Evolutionary conservation across 2,797 vertebrate species (phyloP).

Genomic region (Rhinophrynus dorsalis): DNA sequence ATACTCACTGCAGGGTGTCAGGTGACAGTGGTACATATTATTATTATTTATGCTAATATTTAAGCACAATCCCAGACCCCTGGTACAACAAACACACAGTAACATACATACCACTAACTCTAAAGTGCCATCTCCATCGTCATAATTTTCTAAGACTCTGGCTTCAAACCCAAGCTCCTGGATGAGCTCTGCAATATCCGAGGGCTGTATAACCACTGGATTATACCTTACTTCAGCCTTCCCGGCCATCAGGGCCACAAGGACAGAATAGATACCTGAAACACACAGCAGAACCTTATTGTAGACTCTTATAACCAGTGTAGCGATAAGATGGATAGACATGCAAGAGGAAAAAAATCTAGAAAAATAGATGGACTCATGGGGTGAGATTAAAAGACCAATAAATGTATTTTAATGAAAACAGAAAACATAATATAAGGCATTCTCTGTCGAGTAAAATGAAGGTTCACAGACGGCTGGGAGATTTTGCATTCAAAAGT

Average conservation of each 20-base stretch:
- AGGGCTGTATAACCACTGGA: conserved; percentile 78
- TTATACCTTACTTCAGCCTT: conserved; percentile 96
- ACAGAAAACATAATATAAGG: not conserved
- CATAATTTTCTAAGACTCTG: conserved; percentile 85
- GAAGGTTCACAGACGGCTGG: no score
- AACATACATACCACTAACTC: conserved; percentile 93
- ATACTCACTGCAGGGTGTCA: no score
- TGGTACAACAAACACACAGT: not conserved
- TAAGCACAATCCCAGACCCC: not conserved
- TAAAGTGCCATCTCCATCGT: conserved; percentile 83
- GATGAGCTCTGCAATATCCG: conserved; percentile 82
- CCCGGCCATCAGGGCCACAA: conserved; percentile 95
- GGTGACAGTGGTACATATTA: no score
- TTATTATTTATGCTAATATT: no score
- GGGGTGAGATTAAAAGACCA: no score
- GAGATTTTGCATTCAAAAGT: no score
- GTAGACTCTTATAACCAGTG: no score
- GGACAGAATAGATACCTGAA: conserved; percentile 86
- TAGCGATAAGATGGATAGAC: no score
- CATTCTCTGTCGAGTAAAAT: no score
- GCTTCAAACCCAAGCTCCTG: conserved; percentile 91
- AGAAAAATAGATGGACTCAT: no score
- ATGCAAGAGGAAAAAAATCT: no score
- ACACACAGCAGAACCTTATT: not conserved
- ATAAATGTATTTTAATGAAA: not conserved